phyloP scores from a whole-genome alignment of 92 coral and sea anemone genomes.

The Umimayanthus chanpuru region DNA sequence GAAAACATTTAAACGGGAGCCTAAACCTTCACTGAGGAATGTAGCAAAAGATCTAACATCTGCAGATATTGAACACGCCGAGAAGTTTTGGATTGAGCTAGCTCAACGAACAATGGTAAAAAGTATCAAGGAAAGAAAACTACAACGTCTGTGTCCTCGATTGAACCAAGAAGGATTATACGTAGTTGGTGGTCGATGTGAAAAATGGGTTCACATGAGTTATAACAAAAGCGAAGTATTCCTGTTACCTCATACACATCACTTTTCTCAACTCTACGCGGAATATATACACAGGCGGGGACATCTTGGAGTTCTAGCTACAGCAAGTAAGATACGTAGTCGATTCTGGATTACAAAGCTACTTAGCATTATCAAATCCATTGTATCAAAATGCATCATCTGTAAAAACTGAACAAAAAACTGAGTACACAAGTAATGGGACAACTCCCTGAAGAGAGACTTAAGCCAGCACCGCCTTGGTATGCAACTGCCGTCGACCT shows the following conservation, averaged over 20 bases:
- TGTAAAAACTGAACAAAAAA: slow-evolving; percentile 13
- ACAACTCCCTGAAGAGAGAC: slow-evolving; percentile 49
- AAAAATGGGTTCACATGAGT: slow-evolving; percentile 35
- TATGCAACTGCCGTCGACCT: slow-evolving; percentile 45
- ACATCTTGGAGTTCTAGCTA: slow-evolving; percentile 30
- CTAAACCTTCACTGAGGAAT: slow-evolving; percentile 38
- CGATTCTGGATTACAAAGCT: slow-evolving; percentile 42
- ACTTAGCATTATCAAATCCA: slow-evolving; percentile 13
- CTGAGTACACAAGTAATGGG: slow-evolving; percentile 42
- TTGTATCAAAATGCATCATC: slow-evolving; percentile 33
- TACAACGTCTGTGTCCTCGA: background rate
- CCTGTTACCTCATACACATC: slow-evolving; percentile 39
- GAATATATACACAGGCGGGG: slow-evolving; percentile 23
- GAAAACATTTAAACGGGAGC: slow-evolving; percentile 29
- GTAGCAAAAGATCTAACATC: slow-evolving; percentile 7
- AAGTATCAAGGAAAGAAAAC: slow-evolving; percentile 6
- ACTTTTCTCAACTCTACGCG: slow-evolving; percentile 33
- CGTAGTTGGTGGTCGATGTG: slow-evolving; percentile 41
- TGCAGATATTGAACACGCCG: slow-evolving; percentile 9
- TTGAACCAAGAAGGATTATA: slow-evolving; percentile 16
- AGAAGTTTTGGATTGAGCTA: slow-evolving; percentile 32
- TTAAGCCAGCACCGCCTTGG: slow-evolving; percentile 58
- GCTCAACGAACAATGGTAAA: slow-evolving; percentile 33
- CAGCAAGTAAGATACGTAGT: slow-evolving; percentile 27
- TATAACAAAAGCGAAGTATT: slow-evolving; percentile 40